Percentiles rank a stretch among this genome's conserved stretches.
Conservation (phyloP, 2,113 vertebrate species). For the Limanda limanda region DNA sequence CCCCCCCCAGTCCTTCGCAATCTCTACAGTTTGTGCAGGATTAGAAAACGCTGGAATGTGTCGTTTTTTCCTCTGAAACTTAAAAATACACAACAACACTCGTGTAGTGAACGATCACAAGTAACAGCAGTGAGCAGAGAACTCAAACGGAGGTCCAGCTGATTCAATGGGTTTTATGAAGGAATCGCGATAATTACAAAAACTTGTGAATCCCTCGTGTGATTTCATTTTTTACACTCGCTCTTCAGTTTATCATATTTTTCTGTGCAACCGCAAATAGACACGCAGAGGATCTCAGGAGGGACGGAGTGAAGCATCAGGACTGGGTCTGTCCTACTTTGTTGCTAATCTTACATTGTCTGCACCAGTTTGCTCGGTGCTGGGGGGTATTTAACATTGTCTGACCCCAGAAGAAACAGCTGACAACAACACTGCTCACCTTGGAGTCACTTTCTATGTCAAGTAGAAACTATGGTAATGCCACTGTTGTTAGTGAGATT, state of each 20-base stretch:
- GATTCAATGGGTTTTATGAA: neutral
- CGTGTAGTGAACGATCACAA: neutral
- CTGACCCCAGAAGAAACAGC: slow-evolving; percentile 27
- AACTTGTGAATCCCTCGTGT: neutral
- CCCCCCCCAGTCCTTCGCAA: slow-evolving; percentile 72
- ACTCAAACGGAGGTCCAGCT: neutral
- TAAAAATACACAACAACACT: neutral
- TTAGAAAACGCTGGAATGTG: slow-evolving; percentile 29
- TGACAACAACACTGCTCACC: slow-evolving; percentile 39
- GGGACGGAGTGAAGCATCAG: slow-evolving; percentile 43
- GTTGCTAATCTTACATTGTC: slow-evolving; percentile 59
- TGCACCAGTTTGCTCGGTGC: slow-evolving; percentile 60
- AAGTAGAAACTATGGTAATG: neutral
- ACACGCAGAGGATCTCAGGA: slow-evolving; percentile 44
- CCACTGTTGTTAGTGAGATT: neutral
- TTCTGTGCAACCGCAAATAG: slow-evolving; percentile 45
- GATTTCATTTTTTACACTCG: slow-evolving; percentile 16
- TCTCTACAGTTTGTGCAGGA: slow-evolving; percentile 57
- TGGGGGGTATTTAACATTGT: slow-evolving; percentile 29
- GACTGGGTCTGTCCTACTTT: slow-evolving; percentile 63
- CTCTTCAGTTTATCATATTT: slow-evolving; percentile 23
- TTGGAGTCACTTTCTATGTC: slow-evolving; percentile 36
- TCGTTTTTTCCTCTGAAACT: slow-evolving; percentile 4
- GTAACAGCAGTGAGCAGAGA: neutral
- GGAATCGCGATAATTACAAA: neutral